Conservation (phyloP, 2,888 invertebrate genomes). For the Ypsolopha sequella region DNA sequence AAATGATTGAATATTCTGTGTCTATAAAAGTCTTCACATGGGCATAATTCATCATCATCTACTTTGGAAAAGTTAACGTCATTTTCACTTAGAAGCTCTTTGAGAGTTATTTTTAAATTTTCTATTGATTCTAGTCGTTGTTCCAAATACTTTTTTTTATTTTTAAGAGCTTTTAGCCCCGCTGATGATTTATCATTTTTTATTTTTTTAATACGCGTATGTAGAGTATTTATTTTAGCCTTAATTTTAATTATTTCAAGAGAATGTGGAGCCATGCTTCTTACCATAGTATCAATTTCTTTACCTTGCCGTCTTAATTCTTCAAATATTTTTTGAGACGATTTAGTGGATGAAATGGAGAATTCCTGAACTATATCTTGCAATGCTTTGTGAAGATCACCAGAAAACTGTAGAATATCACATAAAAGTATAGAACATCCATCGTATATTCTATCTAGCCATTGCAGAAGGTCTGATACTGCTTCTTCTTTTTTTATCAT, state of each 20-base stretch:
- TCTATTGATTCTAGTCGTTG: conserved; percentile 36
- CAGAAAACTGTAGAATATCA: conserved; percentile 26
- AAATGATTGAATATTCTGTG: conserved; percentile 52
- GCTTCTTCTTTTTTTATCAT: conserved; percentile 21
- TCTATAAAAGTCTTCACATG: conserved; percentile 48
- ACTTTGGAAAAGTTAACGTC: conserved; percentile 16
- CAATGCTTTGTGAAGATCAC: conserved; percentile 42
- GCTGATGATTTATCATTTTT: conserved; percentile 29
- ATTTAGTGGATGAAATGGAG: conserved; percentile 21
- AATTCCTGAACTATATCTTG: conserved; percentile 46
- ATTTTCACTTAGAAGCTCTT: conserved; percentile 23
- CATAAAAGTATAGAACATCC: conserved; percentile 35
- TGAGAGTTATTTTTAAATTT: conserved; percentile 38
- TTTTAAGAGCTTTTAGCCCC: conserved; percentile 37
- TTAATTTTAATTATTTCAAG: conserved; percentile 46
- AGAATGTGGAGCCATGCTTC: conserved; percentile 30
- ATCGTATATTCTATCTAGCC: conserved; percentile 53
- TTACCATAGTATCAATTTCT: conserved; percentile 38
- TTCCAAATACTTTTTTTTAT: conserved; percentile 46
- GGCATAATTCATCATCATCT: conserved; percentile 30
- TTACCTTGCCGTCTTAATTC: conserved; percentile 35
- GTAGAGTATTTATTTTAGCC: conserved; percentile 40
- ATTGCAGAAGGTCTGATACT: conserved; percentile 38
- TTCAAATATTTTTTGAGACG: conserved; percentile 27
- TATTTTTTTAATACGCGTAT: conserved; percentile 39